Evolutionary conservation across 64 coral and sea anemone genomes (phyloP), one percentile per base, ranked within the genome.

Genomic region (Porites australiensis): DNA sequence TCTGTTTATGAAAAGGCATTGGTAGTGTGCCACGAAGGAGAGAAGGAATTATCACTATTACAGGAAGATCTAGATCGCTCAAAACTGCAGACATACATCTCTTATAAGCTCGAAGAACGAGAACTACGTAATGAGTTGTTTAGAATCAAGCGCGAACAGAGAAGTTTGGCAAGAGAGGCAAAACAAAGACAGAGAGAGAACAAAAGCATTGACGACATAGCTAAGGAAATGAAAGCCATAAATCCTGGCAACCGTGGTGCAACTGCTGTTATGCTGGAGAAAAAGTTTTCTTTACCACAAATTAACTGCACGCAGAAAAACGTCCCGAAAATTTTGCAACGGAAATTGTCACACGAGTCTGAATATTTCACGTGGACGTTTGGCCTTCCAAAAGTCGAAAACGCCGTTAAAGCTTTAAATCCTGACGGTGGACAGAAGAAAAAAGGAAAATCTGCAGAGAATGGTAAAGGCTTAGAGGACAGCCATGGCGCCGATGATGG

Each of bases 1-100:
- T 94, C 95, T n/a, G 92, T 98, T 2, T 98, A 94, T 75, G 86
- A 98, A 58, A 94, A 94, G 90, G 92, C 95, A 19, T 76, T 98
- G 57, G 82, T 94, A 57, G 77, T 94, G 18, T 90, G 85, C 13
- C 88, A 87, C 77, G 89, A 98, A 19, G 92, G 58, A 2, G 75
- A 94, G 14, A 91, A 91, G 79, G 16, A 77, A 51, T 69, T 98
- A 10, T 88, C 44, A 6, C 18, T 75, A 13, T 54, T 94, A 12
- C 89, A 91, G 54, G 70, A 70, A 47, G 92, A 98, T 57, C 76
- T 98, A 4, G 92, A 98, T 57, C 74, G 81, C 6, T 79, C 68
- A 19, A 90, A 86, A 53, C 47, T 94, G 15, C 88, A 98, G 59
- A 94, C 64, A 45, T 94, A 91, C 64, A 94, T 98, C 53, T 89